Evolutionary conservation across 1,140 invertebrate species (phyloP), one percentile per base, ranked within the genome.

Genomic region (Lepidurus arcticus): DNA sequence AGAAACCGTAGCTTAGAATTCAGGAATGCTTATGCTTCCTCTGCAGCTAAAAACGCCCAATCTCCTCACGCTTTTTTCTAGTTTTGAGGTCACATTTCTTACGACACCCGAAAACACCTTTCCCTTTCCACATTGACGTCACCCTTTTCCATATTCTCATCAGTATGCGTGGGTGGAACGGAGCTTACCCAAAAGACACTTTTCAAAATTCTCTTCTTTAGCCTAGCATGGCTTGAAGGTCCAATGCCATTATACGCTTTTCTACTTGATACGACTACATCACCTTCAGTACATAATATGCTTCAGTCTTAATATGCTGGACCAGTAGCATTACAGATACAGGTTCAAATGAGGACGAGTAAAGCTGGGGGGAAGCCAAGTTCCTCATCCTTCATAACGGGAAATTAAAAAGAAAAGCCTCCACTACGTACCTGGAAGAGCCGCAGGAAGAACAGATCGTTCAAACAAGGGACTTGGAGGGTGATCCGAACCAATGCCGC

Each of bases 401-500:
- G 80, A 79, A 44, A 81, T 80, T 81, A 24, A 78, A 77, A 80
- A 81, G 47, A 77, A 77, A 76, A n/a, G 75, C 4, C 13, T 13
- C 43, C 74, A 78, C 44, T 80, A 80, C 44, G 79, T 80, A 53
- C 79, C 76, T 43, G 79, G 42, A 21, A 3, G 79, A 76, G 24
- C 42, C 7, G 45, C 74, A 16, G 78, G 65, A 77, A 13, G 24
- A 24, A 42, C 44, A n/a, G 47, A 77, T 42, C 44, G 65, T 42
- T 73, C 76, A 44, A 75, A 73, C 11, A 81, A 82, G 44, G 82
- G 93, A 79, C 92, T 93, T 0, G 93, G 92, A 0, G 93, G 92
- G 81, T 95, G 90, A 82, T 95, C 94, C 0, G 93, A 95, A 7
- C 94, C 94, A 73, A 96, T 96, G 0, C 94, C 94, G 78, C 88